Conservation (phyloP, 2,113 vertebrate species). For the Oplegnathus fasciatus region DNA sequence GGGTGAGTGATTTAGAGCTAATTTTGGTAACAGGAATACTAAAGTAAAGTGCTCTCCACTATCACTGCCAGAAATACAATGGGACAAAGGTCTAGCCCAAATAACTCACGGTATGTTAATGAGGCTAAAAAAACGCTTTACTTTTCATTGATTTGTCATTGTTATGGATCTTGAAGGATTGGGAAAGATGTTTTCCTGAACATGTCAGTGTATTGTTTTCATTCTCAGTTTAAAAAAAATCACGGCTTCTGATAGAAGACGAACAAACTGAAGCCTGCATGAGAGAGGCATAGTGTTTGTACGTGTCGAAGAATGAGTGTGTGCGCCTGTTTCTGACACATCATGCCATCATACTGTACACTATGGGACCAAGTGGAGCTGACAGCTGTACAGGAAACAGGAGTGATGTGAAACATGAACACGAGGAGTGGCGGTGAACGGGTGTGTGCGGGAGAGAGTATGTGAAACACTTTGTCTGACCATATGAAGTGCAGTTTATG, state of each 20-base stretch:
- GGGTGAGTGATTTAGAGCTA: constrained; percentile 12
- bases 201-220: background rate
- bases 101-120: background rate
- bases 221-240: background rate
- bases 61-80: constrained; percentile 14
- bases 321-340: constrained; percentile 40
- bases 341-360: constrained; percentile 32
- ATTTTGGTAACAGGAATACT: constrained; percentile 17
- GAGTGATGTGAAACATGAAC: constrained; percentile 60
- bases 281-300: background rate
- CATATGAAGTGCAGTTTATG: background rate
- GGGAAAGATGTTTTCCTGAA: too few species aligned
- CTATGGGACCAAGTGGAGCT: constrained; percentile 39
- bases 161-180: background rate
- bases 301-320: background rate
- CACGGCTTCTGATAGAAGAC: background rate
- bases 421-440: constrained; percentile 23
- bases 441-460: constrained; percentile 10
- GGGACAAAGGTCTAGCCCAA: background rate
- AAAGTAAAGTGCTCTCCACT: constrained; percentile 5
- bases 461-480: background rate
- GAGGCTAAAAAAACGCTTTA: background rate
- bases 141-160: background rate
- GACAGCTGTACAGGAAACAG: constrained; percentile 75
- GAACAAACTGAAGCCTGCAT: background rate